Evolutionary conservation across 2,113 vertebrate species (phyloP).

Genomic region (Cyanoramphus novaezelandiae): DNA sequence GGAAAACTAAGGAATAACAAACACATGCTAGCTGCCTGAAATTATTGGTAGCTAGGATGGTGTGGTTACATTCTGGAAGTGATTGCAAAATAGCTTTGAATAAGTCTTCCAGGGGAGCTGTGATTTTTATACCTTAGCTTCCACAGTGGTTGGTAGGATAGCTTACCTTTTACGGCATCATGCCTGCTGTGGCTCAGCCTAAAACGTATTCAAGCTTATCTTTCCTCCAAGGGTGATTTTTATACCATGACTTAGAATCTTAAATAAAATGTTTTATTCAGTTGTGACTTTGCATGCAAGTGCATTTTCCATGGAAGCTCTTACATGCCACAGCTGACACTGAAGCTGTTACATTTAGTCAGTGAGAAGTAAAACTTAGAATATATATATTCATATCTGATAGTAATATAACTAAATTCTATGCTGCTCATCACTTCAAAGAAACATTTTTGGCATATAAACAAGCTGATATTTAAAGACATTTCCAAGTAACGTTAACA

Average conservation of each 20-base stretch:
- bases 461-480: constrained; percentile 34
- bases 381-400: not conserved
- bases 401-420: not conserved
- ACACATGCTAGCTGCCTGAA: not conserved
- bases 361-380: not conserved
- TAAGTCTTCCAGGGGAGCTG: constrained; percentile 39
- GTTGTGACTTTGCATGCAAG: not conserved
- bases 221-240: constrained; percentile 35
- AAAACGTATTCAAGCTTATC: constrained; percentile 19
- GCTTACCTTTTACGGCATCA: constrained; percentile 10
- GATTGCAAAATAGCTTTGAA: constrained; percentile 37
- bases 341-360: not conserved
- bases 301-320: not conserved
- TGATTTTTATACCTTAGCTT: constrained; percentile 37
- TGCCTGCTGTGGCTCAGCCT: constrained; percentile 29
- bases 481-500: constrained; percentile 3
- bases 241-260: not conserved
- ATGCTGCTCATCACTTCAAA: not conserved
- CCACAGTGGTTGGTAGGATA: not conserved
- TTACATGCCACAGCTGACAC: not conserved
- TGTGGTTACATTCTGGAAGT: not conserved
- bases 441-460: constrained; percentile 46
- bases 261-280: constrained; percentile 37
- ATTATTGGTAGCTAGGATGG: not conserved
- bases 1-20: not conserved